Evolutionary conservation across 1,140 invertebrate species (phyloP).

Genomic region (Bathynomus jamesi): DNA sequence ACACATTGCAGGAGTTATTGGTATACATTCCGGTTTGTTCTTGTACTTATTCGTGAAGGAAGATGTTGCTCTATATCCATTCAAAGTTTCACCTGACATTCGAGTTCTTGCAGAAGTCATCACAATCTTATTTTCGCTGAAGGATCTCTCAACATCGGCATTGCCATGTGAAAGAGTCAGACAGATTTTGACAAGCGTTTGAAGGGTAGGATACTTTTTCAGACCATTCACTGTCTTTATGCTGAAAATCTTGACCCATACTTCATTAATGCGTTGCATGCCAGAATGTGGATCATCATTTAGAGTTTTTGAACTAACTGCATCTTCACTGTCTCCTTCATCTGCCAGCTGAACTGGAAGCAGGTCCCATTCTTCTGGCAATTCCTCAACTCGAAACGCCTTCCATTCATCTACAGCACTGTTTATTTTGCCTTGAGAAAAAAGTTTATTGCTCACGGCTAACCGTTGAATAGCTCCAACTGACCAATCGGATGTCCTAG

Average conservation of each 20-base stretch:
- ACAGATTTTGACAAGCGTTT: background rate
- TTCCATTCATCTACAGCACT: constrained; percentile 3
- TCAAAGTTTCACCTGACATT: background rate
- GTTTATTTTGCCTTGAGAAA: constrained; percentile 2
- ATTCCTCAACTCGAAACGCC: constrained; percentile 7
- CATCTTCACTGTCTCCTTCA: constrained; percentile 2
- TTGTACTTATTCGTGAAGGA: background rate
- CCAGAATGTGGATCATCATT: background rate
- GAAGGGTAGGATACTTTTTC: constrained; percentile 4
- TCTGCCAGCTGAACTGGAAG: too few relatives aligned
- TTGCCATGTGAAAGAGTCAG: too few relatives aligned
- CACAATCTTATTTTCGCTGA: too few relatives aligned
- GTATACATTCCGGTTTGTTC: background rate
- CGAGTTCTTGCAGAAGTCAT: too few relatives aligned
- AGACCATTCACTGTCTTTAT: constrained; percentile 3
- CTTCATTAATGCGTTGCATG: background rate
- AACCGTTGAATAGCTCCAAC: constrained; percentile 6
- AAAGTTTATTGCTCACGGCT: constrained; percentile 5
- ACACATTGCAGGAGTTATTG: background rate
- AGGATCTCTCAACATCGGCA: too few relatives aligned
- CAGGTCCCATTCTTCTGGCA: too few relatives aligned
- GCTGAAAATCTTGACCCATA: background rate
- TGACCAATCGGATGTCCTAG: constrained; percentile 2
- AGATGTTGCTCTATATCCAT: background rate
- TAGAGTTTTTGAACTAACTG: constrained; percentile 4